A percentile compares a stretch with the other conserved stretches of the same genome.
Evolutionary conservation across 30 jellyfish, hydroid and myxozoan genomes (phyloP).

Genomic region (Pseudorhiza aurosa): DNA sequence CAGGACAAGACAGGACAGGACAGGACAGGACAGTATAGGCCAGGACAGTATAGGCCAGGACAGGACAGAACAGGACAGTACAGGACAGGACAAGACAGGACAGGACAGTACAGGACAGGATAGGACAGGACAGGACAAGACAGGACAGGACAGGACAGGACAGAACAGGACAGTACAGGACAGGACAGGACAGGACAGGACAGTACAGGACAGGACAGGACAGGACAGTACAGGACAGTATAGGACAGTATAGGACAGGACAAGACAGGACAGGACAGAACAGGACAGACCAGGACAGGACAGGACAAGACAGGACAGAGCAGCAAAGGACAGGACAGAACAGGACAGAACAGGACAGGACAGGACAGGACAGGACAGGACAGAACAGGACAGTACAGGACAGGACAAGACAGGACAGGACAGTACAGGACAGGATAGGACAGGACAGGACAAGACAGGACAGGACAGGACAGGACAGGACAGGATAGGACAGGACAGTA

Average conservation of each 20-base stretch:
- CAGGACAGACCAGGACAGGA: neutral
- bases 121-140: too few species aligned
- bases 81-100: too few species aligned
- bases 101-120: too few species aligned
- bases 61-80: too few species aligned
- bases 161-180: neutral
- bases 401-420: neutral
- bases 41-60: too few species aligned
- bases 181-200: neutral
- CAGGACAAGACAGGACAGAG: neutral
- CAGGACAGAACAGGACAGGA: neutral
- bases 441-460: neutral
- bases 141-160: too few species aligned
- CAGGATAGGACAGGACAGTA: neutral
- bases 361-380: neutral
- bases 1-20: too few species aligned
- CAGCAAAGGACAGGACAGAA: neutral
- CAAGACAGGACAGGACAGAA: neutral
- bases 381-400: neutral
- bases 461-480: neutral
- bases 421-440: neutral
- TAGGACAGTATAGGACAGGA: neutral
- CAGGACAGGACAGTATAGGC: too few species aligned
- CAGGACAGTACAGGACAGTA: neutral
- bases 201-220: neutral